phyloP scores from a whole-genome alignment of 2,113 vertebrate genomes.

The Brachypteracias leptosomus region DNA sequence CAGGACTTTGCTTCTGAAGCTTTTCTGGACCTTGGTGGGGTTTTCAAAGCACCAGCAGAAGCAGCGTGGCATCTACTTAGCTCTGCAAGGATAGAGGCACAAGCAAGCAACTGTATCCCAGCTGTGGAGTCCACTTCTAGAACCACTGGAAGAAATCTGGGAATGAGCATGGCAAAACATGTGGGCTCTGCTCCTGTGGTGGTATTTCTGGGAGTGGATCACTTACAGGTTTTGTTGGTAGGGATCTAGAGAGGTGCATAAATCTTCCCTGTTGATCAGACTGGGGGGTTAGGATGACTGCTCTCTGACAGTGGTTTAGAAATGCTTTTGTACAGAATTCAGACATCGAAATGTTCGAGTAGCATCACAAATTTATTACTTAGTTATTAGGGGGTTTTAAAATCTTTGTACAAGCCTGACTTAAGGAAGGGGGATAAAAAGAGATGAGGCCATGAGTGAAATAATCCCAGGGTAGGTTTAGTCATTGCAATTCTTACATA shows the following conservation, averaged over 20 bases:
- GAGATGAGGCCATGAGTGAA: background rate
- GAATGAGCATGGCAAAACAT: background rate
- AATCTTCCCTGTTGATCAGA: background rate
- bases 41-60: background rate
- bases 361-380: background rate
- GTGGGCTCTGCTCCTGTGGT: background rate
- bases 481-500: background rate
- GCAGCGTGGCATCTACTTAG: background rate
- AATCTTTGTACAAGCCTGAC: background rate
- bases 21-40: background rate
- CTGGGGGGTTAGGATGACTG: background rate
- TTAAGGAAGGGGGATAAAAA: background rate
- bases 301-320: background rate
- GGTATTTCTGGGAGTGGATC: background rate
- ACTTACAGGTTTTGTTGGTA: background rate
- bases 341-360: background rate
- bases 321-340: background rate
- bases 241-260: background rate
- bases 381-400: background rate
- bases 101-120: background rate
- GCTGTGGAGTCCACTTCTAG: background rate
- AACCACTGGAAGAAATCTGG: background rate
- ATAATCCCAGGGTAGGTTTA: background rate
- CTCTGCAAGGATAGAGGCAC: background rate
- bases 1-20: background rate